Evolutionary conservation across 2,797 vertebrate species (phyloP).

Genomic region (Syndactyla subalaris): DNA sequence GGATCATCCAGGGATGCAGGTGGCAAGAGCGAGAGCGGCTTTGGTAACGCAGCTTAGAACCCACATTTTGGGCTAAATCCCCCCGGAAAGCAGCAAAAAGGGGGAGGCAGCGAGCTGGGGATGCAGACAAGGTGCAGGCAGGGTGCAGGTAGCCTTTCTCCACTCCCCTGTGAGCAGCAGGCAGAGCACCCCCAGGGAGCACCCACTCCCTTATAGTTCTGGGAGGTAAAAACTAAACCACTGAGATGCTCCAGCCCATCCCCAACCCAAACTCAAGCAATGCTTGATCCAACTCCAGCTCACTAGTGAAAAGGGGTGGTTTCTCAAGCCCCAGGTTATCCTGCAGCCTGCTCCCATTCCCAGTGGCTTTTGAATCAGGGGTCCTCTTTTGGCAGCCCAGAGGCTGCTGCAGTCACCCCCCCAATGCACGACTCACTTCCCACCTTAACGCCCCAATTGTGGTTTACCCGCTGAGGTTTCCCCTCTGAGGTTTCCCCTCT

Average conservation of each 20-base stretch:
- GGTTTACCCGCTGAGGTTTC: not conserved
- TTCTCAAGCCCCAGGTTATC: not conserved
- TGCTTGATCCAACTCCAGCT: not conserved
- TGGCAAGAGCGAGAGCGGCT: rapidly evolving
- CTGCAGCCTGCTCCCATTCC: not conserved
- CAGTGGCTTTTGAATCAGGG: rapidly evolving
- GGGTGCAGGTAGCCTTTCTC: not conserved
- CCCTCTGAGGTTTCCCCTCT: not conserved
- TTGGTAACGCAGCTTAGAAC: not conserved
- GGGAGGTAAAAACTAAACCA: not conserved
- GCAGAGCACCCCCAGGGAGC: not conserved
- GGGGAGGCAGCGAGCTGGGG: not conserved
- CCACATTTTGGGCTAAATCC: rapidly evolving
- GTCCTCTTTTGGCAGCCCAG: not conserved
- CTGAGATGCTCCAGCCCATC: not conserved
- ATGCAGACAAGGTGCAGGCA: not conserved
- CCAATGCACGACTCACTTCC: not conserved
- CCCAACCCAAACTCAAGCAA: not conserved
- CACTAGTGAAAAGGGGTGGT: not conserved
- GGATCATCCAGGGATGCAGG: not conserved
- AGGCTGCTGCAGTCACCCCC: rapidly evolving
- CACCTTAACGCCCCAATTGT: not conserved
- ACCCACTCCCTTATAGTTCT: not conserved
- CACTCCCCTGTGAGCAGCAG: not conserved
- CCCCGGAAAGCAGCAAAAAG: not conserved